Evolutionary conservation across 2,888 invertebrate genomes (phyloP), one percentile per base, ranked within the genome.

Genomic region (Acanthosepion pharaonis): DNA sequence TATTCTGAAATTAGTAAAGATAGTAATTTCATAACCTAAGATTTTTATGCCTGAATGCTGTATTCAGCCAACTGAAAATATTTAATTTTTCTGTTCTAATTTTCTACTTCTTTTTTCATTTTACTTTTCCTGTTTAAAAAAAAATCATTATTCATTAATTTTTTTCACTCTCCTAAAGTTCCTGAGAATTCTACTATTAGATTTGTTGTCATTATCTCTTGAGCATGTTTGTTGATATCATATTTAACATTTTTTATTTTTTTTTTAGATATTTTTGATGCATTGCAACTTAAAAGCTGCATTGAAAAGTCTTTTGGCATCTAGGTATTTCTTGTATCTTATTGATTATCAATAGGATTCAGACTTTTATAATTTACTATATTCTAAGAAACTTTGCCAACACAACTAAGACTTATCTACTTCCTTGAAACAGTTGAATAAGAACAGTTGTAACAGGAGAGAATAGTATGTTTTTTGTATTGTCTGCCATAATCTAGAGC

Each of bases 401-500:
- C 33, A 33, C 78, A 78, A 78, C 78, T 78, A 78, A 78, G 78
- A 78, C 78, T 78, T 78, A n/a, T n/a, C 33, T 5, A 11, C 78
- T 78, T 78, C 78, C 78, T 78, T 78, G 78, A 78, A 78, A 78
- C 33, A 78, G 78, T 78, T 78, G n/a, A n/a, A 78, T 78, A 78
- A 78, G n/a, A 78, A 78, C 78, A 78, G 78, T n/a, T n/a, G 23
- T n/a, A 78, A 78, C n/a, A n/a, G n/a, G n/a, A 78, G 78, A 78
- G 33, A 78, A 11, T 78, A 15, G 15, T 78, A 33, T 78, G n/a
- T 78, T 78, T 78, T 78, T n/a, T 78, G n/a, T 78, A 78, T 78
- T 33, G 78, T 78, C 78, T 78, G 78, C 33, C 15, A 78, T 33
- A 78, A 78, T 78, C 78, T 78, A n/a, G 9, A n/a, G 78, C 78